Evolutionary conservation across 2,888 invertebrate species (phyloP), one percentile per base, ranked within the genome.

Genomic region (Epistrophe grossulariae): DNA sequence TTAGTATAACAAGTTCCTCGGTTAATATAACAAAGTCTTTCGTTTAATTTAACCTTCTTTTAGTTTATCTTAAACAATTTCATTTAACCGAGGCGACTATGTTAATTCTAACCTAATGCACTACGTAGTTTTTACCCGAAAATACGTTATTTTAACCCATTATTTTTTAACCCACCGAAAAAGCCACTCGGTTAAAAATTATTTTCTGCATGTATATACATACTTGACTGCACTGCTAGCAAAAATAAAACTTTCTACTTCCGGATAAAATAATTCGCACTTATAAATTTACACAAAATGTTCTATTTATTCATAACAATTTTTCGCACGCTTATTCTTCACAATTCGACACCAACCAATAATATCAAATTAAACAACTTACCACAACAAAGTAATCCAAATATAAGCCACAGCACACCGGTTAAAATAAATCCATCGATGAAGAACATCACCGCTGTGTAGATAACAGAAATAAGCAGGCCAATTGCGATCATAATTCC

Each of bases 401-500:
- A 92, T 77, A 95, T 92, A 38, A 96, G 93, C 94, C 94, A 95
- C 28, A 95, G 90, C 28, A 94, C 92, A 52, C 95, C 95, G 89
- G 94, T 94, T 38, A 95, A 89, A 57, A 92, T 91, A 52, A 94
- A 93, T 62, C 94, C 94, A 88, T 96, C 95, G 84, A 96, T 94
- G 92, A 96, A 96, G 91, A 95, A 95, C 62, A 95, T 95, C 89
- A 97, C 95, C 55, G 96, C 95, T 19, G 96, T 97, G 91, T 97
- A 97, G 77, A 97, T 94, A 48, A 97, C 95, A 82, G 97, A 97
- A 89, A 97, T 95, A 59, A 97, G 93, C 77, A 97, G 92, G 2
- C 96, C 97, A 88, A 97, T 94, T 10, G 96, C 96, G 68, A 97
- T 94, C 94, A 97, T 96, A 79, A 97, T 95, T 6, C 97, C 97